Conservation (phyloP, 2,113 vertebrate genomes). For the Oenanthe oenanthe region DNA sequence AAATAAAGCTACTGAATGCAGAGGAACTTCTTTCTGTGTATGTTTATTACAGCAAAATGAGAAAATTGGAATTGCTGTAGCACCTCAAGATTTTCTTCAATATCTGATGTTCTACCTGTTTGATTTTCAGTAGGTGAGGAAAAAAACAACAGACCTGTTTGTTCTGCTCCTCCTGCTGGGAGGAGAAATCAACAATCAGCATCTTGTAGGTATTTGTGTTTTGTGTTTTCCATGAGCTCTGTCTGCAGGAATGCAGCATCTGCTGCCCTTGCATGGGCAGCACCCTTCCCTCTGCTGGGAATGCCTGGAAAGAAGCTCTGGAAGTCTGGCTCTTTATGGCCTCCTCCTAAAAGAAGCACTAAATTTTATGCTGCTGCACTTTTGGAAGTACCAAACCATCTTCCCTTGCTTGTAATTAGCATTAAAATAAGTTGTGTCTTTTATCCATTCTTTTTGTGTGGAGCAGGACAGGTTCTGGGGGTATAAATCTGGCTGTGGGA, state of each 20-base stretch:
- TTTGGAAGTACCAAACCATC: background rate
- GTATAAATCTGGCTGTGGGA: background rate
- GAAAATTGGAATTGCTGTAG: background rate
- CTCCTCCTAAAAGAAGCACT: background rate
- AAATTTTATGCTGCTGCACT: background rate
- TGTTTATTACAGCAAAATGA: background rate
- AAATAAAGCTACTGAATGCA: background rate
- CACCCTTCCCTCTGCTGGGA: slow-evolving; percentile 12
- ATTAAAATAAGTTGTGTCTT: background rate
- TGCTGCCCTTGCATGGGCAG: slow-evolving; percentile 18
- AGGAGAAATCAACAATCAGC: background rate
- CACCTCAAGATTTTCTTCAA: background rate
- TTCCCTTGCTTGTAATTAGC: background rate
- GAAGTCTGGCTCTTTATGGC: background rate
- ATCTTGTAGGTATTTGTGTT: background rate
- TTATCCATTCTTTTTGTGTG: background rate
- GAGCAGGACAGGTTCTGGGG: background rate
- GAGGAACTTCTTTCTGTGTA: background rate
- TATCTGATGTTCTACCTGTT: background rate
- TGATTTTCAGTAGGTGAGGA: background rate
- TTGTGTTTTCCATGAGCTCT: slow-evolving; percentile 12
- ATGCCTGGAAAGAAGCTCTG: background rate
- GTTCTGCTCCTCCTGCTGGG: background rate
- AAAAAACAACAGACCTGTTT: background rate
- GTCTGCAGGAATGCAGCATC: slow-evolving; percentile 27